phyloP scores from a whole-genome alignment of 2,113 vertebrate species.

The Percina caprodes region DNA sequence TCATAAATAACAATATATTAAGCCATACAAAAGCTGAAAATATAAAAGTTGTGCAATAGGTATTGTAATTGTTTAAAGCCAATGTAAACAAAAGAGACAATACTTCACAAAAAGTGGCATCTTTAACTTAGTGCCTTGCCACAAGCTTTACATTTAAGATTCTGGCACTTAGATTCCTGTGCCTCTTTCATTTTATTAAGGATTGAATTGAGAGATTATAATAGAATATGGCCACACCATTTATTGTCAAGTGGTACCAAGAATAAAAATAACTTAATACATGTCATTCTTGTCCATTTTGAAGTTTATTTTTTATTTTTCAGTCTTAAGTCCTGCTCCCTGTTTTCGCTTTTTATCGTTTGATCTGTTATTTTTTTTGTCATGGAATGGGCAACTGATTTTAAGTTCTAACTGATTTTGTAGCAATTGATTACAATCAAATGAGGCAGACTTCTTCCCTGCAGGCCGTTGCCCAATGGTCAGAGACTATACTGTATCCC shows the following conservation, averaged over 20 bases:
- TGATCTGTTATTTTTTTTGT: background rate
- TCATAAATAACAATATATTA: conserved; percentile 53
- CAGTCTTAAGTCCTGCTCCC: conserved; percentile 2
- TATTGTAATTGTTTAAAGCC: conserved; percentile 66
- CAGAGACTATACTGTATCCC: conserved; percentile 58
- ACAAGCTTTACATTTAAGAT: conserved; percentile 74
- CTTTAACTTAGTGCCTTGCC: conserved; percentile 82
- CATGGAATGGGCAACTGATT: conserved; percentile 29
- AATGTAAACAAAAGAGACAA: conserved; percentile 62
- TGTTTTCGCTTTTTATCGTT: conserved; percentile 9
- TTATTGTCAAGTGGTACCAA: conserved; percentile 53
- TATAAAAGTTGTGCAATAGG: conserved; percentile 73
- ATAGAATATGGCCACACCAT: conserved; percentile 41
- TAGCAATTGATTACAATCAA: conserved; percentile 70
- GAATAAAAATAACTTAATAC: conserved; percentile 39
- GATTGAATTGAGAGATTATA: conserved; percentile 50
- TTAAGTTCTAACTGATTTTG: conserved; percentile 40
- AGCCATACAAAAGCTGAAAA: conserved; percentile 75
- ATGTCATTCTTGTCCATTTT: conserved; percentile 41
- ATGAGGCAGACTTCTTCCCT: conserved; percentile 56
- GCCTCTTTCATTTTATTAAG: conserved; percentile 66
- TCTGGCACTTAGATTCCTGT: conserved; percentile 72
- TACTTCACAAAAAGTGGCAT: conserved; percentile 72
- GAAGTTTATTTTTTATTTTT: conserved; percentile 14
- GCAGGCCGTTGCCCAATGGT: conserved; percentile 30